Evolutionary conservation across 1,140 invertebrate species (phyloP).

Genomic region (Periplaneta americana): DNA sequence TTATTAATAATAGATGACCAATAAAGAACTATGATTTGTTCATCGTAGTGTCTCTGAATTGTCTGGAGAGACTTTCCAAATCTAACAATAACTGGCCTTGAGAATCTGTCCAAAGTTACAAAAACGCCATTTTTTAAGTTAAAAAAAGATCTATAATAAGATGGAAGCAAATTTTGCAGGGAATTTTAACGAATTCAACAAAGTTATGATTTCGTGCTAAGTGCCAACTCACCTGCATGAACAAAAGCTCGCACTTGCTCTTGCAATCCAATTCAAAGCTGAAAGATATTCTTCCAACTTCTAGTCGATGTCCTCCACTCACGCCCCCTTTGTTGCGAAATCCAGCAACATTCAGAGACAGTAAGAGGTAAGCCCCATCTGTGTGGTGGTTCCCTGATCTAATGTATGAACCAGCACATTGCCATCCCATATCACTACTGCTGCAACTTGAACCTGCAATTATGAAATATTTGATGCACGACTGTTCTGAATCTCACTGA

Average conservation of each 20-base stretch:
- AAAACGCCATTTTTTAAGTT: too few relatives aligned
- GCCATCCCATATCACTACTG: constrained; percentile 34
- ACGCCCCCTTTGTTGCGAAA: constrained; percentile 39
- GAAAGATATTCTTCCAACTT: constrained; percentile 42
- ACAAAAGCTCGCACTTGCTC: constrained; percentile 43
- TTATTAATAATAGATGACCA: too few relatives aligned
- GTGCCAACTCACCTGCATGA: constrained; percentile 40
- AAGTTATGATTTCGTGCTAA: constrained; percentile 1
- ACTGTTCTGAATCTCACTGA: too few relatives aligned
- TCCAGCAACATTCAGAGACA: constrained; percentile 42
- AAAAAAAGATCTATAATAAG: too few relatives aligned
- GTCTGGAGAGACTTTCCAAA: too few relatives aligned
- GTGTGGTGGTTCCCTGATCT: constrained; percentile 38
- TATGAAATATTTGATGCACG: too few relatives aligned
- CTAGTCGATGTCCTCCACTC: constrained; percentile 35
- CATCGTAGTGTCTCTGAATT: too few relatives aligned
- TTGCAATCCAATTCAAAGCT: constrained; percentile 46
- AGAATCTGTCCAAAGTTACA: too few relatives aligned
- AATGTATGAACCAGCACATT: constrained; percentile 40
- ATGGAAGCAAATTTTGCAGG: too few relatives aligned
- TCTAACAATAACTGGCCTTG: too few relatives aligned
- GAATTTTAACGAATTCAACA: too few relatives aligned
- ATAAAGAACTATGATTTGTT: too few relatives aligned
- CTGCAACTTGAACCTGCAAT: constrained; percentile 32
- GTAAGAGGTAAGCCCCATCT: constrained; percentile 42